phyloP scores from a whole-genome alignment of 2,113 vertebrate genomes.

The Tragelaphus scriptus region DNA sequence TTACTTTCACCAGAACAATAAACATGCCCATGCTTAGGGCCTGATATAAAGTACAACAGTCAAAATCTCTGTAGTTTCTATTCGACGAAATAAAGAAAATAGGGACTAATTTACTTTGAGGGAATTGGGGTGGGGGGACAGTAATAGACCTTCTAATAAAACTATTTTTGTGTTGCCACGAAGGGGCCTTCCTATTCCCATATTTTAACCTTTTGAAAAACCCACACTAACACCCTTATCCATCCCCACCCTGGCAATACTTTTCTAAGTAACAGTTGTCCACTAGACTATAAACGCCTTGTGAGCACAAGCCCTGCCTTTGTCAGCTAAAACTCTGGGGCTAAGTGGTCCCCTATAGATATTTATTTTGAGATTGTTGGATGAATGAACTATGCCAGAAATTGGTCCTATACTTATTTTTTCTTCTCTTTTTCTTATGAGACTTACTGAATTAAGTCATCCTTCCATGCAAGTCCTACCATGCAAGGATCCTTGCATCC shows the following conservation, averaged over 20 bases:
- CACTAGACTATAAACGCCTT: neutral
- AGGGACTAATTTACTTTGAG: neutral
- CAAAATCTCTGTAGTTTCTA: conserved; percentile 8
- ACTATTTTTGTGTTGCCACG: neutral
- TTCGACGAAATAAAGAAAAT: neutral
- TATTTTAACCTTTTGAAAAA: neutral
- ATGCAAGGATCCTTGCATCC: too few relatives aligned
- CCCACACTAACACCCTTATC: neutral
- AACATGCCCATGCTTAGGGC: neutral
- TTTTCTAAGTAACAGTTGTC: neutral
- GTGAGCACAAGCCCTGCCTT: neutral
- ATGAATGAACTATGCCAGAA: neutral
- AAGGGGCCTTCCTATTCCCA: neutral
- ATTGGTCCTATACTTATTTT: neutral
- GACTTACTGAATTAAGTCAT: neutral
- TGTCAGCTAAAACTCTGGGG: neutral
- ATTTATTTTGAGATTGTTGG: neutral
- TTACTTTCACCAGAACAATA: conserved; percentile 5
- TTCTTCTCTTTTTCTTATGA: neutral
- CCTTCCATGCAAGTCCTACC: neutral
- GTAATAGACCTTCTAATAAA: neutral
- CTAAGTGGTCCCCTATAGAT: neutral
- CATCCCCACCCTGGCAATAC: neutral
- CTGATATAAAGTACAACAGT: neutral
- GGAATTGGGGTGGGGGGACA: neutral